phyloP scores from a whole-genome alignment of 2,113 vertebrate genomes.

The Saccopteryx bilineata region DNA sequence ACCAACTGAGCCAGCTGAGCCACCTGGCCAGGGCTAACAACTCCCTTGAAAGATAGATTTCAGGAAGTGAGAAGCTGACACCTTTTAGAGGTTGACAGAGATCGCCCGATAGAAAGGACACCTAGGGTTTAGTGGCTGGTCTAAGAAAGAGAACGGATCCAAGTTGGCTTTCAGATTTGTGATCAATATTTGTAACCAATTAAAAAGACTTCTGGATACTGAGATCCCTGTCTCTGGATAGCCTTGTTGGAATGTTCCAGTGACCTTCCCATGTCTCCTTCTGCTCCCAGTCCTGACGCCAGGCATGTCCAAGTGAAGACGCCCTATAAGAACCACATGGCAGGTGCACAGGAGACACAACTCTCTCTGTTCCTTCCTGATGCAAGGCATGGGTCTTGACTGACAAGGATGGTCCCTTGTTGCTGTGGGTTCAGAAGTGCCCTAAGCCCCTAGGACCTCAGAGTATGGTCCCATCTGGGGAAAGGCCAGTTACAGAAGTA shows the following conservation, averaged over 20 bases:
- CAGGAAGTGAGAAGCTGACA: not conserved
- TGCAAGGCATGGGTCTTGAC: no score
- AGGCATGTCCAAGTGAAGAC: not conserved
- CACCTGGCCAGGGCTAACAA: not conserved
- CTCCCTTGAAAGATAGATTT: not conserved
- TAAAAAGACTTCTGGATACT: not conserved
- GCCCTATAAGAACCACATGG: not conserved
- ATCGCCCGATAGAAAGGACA: not conserved
- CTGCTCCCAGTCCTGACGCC: not conserved
- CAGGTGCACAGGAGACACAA: not conserved
- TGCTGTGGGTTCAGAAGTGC: not conserved
- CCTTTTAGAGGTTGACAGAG: not conserved
- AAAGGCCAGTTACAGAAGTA: not conserved
- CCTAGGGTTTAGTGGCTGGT: not conserved
- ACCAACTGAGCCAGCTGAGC: no score
- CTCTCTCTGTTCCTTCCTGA: rapidly evolving
- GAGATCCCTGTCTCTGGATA: not conserved
- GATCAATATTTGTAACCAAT: not conserved
- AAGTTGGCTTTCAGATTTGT: not conserved
- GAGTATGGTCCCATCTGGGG: not conserved
- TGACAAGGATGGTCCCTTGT: not conserved
- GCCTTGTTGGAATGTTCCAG: not conserved
- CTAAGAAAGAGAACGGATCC: not conserved
- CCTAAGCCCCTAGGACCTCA: not conserved
- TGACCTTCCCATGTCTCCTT: not conserved